Evolutionary conservation across 2,888 invertebrate genomes (phyloP).

Genomic region (Branchipolynoe longqiensis): DNA sequence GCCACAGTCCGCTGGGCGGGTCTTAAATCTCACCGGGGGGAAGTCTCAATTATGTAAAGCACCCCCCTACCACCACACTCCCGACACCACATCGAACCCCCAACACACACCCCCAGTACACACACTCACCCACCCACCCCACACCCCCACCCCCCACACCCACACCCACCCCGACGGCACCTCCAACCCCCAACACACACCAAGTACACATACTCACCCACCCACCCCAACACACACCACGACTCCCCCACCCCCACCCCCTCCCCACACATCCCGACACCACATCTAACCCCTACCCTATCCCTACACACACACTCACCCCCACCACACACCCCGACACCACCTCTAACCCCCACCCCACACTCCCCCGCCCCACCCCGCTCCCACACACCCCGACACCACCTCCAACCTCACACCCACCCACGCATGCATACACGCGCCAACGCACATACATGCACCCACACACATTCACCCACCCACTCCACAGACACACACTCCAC

Average conservation of each 20-base stretch:
- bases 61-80: too few relatives aligned
- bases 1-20: constrained; percentile 3
- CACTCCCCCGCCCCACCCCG: not conserved
- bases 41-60: constrained; percentile 42
- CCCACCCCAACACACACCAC: not conserved
- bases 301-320: not conserved
- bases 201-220: too few relatives aligned
- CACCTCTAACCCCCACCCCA: not conserved
- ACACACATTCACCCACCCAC: too few relatives aligned
- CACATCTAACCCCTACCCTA: not conserved
- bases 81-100: not conserved
- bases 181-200: not conserved
- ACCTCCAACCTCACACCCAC: too few relatives aligned
- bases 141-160: not conserved
- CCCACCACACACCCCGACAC: not conserved
- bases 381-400: not conserved
- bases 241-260: not conserved
- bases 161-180: not conserved
- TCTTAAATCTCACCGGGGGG: constrained; percentile 19
- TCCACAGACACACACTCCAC: too few relatives aligned
- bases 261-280: not conserved
- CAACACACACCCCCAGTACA: not conserved
- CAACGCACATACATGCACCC: too few relatives aligned
- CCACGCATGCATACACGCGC: too few relatives aligned
- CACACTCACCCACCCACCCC: not conserved